Evolutionary conservation across 1,140 invertebrate species (phyloP).

Genomic region (Drosophila albomicans): DNA sequence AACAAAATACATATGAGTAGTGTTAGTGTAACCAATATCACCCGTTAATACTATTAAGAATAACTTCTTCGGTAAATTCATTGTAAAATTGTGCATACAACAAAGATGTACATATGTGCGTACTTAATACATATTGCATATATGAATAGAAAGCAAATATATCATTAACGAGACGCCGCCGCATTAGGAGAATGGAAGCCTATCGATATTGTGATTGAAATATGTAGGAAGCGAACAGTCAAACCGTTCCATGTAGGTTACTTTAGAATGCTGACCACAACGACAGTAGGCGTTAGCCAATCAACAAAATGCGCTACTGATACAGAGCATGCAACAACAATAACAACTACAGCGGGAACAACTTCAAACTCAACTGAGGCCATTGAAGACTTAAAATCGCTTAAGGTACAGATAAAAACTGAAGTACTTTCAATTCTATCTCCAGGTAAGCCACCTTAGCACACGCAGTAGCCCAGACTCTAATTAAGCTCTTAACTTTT

Average conservation of each 20-base stretch:
- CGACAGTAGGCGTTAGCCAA: constrained; percentile 55
- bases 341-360: not conserved
- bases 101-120: no score
- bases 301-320: constrained; percentile 35
- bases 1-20: not conserved
- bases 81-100: not conserved
- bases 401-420: constrained; percentile 51
- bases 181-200: constrained; percentile 1
- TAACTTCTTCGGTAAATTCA: not conserved
- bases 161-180: not conserved
- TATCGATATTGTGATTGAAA: not conserved
- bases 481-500: not conserved
- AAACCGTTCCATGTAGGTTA: constrained; percentile 36
- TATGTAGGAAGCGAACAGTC: not conserved
- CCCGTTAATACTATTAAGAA: not conserved
- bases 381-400: constrained; percentile 16
- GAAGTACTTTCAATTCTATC: constrained; percentile 54
- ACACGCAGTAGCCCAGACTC: not conserved
- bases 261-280: constrained; percentile 62
- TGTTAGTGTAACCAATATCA: constrained; percentile 4
- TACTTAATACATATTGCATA: not conserved
- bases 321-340: constrained; percentile 17
- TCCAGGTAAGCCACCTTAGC: constrained; percentile 48
- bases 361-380: constrained; percentile 6
- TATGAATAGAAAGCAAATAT: not conserved